Base-by-base conservation (phyloP, 2,113 vertebrate species). In the Mionectes macconnelli region DNA sequence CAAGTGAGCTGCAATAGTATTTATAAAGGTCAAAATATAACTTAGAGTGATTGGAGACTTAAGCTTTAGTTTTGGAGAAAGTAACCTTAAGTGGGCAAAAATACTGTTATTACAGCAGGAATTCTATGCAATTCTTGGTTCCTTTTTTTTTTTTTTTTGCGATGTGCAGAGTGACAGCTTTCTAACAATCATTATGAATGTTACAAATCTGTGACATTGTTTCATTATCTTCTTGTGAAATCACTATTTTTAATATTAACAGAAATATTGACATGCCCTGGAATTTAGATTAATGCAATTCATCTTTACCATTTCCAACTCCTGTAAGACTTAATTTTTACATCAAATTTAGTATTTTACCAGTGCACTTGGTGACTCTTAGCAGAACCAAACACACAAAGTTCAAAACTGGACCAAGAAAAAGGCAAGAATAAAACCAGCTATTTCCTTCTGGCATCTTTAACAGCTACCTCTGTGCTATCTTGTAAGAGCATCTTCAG, bases 1-100 rank as follows among this genome's bases (percentile, higher is more conserved):
- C 42, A 40, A 23, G n/a, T 47, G 60, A 92, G 42, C 21, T 73
- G 62, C 56, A 91, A 74, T 42, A 24, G 12, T 57, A 87, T 88
- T 91, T 93, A 80, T 73, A 89, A 92, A 93, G 53, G 66, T 95
- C 55, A 92, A 87, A 85, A 84, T 64, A 62, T 10, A 92, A 84
- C 40, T 72, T 75, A 52, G 3, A 14, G 37, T 73, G 35, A 63
- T 20, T 68, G 44, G 67, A 74, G 44, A 85, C 56, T 69, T 80
- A 72, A 89, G 77, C 39, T 85, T 1, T 49, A n/a, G 27, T 62
- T 92, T 91, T 91, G 49, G 35, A 87, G 52, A 85, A 69, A 82
- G 40, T 30, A 75, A 76, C 57, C 23, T 56, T 55, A 90, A 89
- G 31, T 39, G 15, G 52, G 25, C 4, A 89, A 87, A 87, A 87